Conservation (phyloP, 2,888 invertebrate genomes). For the Clusia tigrina region DNA sequence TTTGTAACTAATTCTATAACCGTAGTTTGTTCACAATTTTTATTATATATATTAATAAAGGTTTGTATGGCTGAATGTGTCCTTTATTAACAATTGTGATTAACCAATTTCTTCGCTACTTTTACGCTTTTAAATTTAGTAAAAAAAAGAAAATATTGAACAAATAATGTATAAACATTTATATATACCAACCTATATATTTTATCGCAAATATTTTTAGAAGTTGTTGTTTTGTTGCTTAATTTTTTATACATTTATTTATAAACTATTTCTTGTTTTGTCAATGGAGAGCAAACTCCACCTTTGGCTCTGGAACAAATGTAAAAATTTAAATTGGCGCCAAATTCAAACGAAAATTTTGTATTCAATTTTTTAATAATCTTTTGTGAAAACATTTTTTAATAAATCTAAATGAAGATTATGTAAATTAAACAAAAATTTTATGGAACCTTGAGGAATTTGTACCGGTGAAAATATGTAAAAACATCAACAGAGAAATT, state of each 20-base stretch:
- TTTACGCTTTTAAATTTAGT: not conserved
- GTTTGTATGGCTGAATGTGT: conserved; percentile 5
- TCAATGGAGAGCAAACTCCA: conserved; percentile 65
- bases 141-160: not conserved
- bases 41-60: no score
- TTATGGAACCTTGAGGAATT: not conserved
- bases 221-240: conserved; percentile 36
- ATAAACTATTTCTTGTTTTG: conserved; percentile 28
- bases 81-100: not conserved
- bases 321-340: not conserved
- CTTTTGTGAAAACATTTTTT: no score
- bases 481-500: not conserved
- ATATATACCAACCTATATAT: conserved; percentile 20
- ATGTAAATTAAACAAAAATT: conserved; percentile 30
- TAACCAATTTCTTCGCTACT: not conserved
- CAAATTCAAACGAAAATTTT: no score
- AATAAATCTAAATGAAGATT: no score
- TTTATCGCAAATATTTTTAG: conserved; percentile 51
- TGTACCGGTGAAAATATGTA: not conserved
- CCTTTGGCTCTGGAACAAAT: conserved; percentile 52
- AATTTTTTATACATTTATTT: conserved; percentile 20
- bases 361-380: no score
- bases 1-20: no score
- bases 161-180: not conserved
- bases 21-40: no score